Base-by-base conservation (phyloP, 1,140 invertebrate genomes). In the Dendroctonus ponderosae region DNA sequence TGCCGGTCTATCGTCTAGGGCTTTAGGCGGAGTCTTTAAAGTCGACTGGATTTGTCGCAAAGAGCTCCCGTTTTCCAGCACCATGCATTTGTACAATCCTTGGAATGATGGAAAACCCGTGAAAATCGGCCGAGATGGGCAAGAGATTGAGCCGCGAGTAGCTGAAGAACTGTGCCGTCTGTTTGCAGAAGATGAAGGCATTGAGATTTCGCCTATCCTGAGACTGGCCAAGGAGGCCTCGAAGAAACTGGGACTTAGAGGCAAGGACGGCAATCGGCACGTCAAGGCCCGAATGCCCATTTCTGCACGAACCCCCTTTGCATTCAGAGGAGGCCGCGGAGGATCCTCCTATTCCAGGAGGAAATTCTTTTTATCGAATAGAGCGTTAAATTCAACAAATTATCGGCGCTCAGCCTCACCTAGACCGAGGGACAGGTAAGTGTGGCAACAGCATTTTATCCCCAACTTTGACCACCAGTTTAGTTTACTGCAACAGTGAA, bases 21-120 rank as follows among this genome's bases (percentile, higher is more conserved):
- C 95, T 42, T 82, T 99, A 46, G 95, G 94, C 71, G 96, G 96
- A 56, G 93, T 98, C 26, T 98, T 99, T 79, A 90, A 92, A 81
- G 86, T 98, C 5, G 96, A 98, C 77, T 99, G 96, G 96, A 92
- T 99, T 64, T 96, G 92, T 75, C 89, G 93, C 75, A 93, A 94
- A 75, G 96, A 98, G 78, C 82, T 99, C 53, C 88, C 94, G 8
- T 99, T 99, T 73, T 91, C 88, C 64, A 91, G 91, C 68, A 97
- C 95, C 2, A 85, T 92, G 68, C 95, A 98, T 80, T 81, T 99
- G 37, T 96, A 96, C 75, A 99, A 99, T 84, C 90, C 94, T 5
- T 98, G 96, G 94, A 99, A 99, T 85, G 94, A 98, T 79, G 93
- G 94, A 41, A 98, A 98, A 81, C 95, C 96, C 57, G 96, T 99